These are phyloP conservation scores for Gastrophryne carolinensis DNA, from an alignment of 2,797 vertebrate genomes.

Conservation along the genomic window DNA sequence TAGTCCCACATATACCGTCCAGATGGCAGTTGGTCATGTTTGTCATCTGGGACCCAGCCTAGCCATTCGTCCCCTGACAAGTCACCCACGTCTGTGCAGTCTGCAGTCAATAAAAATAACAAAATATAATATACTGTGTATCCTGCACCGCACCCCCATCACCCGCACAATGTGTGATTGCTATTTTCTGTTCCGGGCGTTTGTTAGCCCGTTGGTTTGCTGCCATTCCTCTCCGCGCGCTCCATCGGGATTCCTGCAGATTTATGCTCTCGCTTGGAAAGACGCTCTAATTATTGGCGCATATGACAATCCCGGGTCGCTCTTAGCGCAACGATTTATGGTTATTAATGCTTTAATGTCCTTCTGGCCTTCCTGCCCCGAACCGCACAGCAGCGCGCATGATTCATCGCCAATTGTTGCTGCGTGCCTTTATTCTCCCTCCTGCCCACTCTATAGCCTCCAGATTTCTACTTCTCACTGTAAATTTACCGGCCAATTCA, in stretches of 20 bases:
- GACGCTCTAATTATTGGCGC: neutral
- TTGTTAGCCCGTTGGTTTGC: neutral
- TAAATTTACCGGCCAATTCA: neutral
- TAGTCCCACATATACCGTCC: too few species aligned
- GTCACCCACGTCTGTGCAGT: too few species aligned
- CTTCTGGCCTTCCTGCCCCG: neutral
- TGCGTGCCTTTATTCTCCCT: neutral
- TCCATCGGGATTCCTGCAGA: neutral
- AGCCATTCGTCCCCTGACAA: too few species aligned
- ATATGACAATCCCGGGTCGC: neutral
- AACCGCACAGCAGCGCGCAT: neutral
- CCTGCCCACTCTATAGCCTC: neutral
- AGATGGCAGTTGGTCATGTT: too few species aligned
- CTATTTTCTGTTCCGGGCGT: neutral
- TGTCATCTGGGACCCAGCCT: too few species aligned
- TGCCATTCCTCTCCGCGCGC: neutral
- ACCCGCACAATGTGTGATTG: too few species aligned
- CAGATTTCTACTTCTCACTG: neutral
- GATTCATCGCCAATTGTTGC: neutral
- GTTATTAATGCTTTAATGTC: constrained; percentile 19
- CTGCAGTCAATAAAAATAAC: too few species aligned
- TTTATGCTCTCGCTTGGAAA: neutral
- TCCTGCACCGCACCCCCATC: too few species aligned
- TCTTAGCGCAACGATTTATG: neutral
- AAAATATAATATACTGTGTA: too few species aligned